Conservation (phyloP, 2,888 invertebrate genomes). For the Philereme vetulata region DNA sequence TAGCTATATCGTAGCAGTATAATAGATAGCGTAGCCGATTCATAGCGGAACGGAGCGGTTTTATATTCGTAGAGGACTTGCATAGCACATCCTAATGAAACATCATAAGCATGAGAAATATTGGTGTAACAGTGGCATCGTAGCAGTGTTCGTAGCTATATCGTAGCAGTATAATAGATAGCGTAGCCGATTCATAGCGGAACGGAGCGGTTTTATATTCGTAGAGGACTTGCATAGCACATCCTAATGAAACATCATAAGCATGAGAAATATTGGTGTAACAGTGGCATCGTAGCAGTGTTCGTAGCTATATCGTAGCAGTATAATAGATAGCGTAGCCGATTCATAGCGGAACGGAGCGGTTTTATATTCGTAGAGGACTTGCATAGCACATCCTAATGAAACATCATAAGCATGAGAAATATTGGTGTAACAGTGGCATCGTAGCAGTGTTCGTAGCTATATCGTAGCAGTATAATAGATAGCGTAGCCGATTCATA, state of each 20-base stretch:
- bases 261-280: neutral
- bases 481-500: neutral
- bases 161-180: too few relatives aligned
- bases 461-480: too few relatives aligned
- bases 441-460: neutral
- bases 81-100: neutral
- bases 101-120: neutral
- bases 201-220: too few relatives aligned
- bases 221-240: neutral
- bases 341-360: too few relatives aligned
- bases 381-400: neutral
- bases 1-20: neutral
- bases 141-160: neutral
- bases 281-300: neutral
- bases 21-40: slow-evolving; percentile 1
- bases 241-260: neutral
- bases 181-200: neutral
- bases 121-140: neutral
- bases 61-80: neutral
- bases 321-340: slow-evolving; percentile 3
- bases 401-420: neutral
- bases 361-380: neutral
- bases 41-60: too few relatives aligned
- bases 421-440: neutral
- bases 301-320: neutral